Base-by-base conservation (phyloP, 2,797 vertebrate genomes). In the Lithobates sylvaticus region DNA sequence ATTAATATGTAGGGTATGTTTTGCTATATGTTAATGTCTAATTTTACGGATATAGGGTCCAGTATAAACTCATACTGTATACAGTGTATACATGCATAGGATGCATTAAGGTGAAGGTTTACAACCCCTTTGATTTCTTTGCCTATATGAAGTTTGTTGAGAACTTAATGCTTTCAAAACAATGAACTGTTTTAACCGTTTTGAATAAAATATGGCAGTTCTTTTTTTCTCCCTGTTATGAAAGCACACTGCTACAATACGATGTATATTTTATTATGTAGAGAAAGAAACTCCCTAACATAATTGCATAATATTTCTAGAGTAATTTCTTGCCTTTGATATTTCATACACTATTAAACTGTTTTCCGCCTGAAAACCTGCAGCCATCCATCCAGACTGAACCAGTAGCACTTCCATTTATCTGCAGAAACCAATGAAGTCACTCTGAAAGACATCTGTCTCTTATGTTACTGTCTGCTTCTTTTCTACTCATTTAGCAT, bases 161-260 rank as follows among this genome's bases (percentile, higher is more conserved):
- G 50, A 54, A 13, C 18, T n/a, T 70, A 27, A 54, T 88, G 47
- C 69, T 90, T 89, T 50, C 36, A 42, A 54, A 80, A 54, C 18
- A 1, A 54, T 18, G 50, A 54, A 50, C 47, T 2, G 15, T 54
- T 13, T 54, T 4, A 54, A 18, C 16, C 15, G 50, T 54, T 91
- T 68, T 80, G 26, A 78, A 88, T 88, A 84, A 89, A 90, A 42
- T 4, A 36, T 12, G 76, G 3, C 0, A 1, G 29, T 21, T 67
- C 32, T 88, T 83, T 71, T 58, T 88, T 90, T 79, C 85, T 84
- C 69, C 61, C 84, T 83, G 83, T 39, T 34, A 84, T 54, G 70
- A 71, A 84, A 91, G 4, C 50, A 71, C 58, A 4, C 27, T 84
- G 23, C 42, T 13, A 54, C 23, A 75, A 76, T n/a, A 80, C n/a